Evolutionary conservation across 2,797 vertebrate genomes (phyloP), one percentile per base, ranked within the genome.

Genomic region (Chloroceryle inda): DNA sequence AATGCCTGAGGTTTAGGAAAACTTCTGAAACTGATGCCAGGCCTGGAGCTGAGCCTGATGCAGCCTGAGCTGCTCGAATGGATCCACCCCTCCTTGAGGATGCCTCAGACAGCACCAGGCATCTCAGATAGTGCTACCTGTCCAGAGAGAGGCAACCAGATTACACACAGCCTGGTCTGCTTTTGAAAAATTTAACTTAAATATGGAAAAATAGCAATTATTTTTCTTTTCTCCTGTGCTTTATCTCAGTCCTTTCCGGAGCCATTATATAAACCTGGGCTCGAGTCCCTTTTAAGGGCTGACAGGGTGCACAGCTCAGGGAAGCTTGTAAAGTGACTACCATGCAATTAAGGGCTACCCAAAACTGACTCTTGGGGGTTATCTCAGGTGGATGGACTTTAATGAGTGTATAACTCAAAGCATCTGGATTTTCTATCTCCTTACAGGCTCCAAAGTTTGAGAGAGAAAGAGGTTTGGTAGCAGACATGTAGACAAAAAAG

Each of bases 91-190:
- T 67, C 38, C 19, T 6, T 5, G 19, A 66, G 29, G 27, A 37
- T 20, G 18, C 15, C 5, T 12, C 29, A 55, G 50, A 12, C 9
- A 73, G 29, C 40, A 42, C 10, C 73, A 88, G 47, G 23, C 29
- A 58, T 9, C 29, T 49, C 74, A 67, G 11, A 72, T 17, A 47
- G 20, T 23, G 15, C 11, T 35, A 12, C 0, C 0, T 27, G 5
- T 11, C 26, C 49, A 6, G 11, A 72, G 5, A 63, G 56, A 56
- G 42, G 17, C 26, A 63, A 44, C 14, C 0, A 2, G 40, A 62
- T 56, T 8, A 75, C 22, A 37, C 8, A 75, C 20, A 40, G 9
- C 13, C 0, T 0, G 6, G 13, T 63, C 37, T 24, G 55, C 33
- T 55, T 78, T 40, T 15, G 33, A 56, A 62, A 78, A 40, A 71